phyloP scores from a whole-genome alignment of 2,888 invertebrate species.

The Sesamia inferens region DNA sequence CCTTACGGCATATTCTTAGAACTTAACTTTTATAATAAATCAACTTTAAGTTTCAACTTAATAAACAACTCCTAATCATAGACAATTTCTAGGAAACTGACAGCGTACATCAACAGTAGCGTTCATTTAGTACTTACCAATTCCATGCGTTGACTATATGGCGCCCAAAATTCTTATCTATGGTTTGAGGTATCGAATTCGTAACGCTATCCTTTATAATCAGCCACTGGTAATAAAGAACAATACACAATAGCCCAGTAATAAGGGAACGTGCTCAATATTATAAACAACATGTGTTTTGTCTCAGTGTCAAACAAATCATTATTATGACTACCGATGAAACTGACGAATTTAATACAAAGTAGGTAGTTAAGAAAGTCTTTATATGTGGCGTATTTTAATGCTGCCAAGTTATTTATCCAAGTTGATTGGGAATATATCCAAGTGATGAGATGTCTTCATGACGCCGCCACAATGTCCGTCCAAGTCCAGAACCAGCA shows the following conservation, averaged over 20 bases:
- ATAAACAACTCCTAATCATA: constrained; percentile 1
- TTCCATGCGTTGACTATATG: constrained; percentile 19
- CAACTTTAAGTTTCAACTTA: constrained; percentile 1
- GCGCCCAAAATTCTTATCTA: constrained; percentile 61
- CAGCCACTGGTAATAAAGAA: constrained; percentile 60
- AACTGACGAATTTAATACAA: constrained; percentile 49
- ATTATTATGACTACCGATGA: constrained; percentile 70
- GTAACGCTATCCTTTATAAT: constrained; percentile 59
- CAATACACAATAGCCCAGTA: constrained; percentile 70
- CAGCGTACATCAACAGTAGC: constrained; percentile 27
- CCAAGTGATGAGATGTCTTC: too few relatives aligned
- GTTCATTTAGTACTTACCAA: constrained; percentile 25
- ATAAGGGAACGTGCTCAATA: constrained; percentile 68
- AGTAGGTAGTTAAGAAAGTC: constrained; percentile 12
- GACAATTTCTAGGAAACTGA: constrained; percentile 47
- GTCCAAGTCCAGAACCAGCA: too few relatives aligned
- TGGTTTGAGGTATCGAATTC: constrained; percentile 44
- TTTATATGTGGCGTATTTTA: not conserved
- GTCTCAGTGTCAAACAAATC: constrained; percentile 71
- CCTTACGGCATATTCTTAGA: not conserved
- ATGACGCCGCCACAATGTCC: too few relatives aligned
- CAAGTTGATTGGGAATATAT: too few relatives aligned
- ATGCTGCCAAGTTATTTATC: not conserved
- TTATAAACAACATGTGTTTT: constrained; percentile 72
- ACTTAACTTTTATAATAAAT: not conserved